Percentiles rank a stretch among this genome's conserved stretches.
phyloP scores from a whole-genome alignment of 2,113 vertebrate genomes.

The Mormoops blainvillei region DNA sequence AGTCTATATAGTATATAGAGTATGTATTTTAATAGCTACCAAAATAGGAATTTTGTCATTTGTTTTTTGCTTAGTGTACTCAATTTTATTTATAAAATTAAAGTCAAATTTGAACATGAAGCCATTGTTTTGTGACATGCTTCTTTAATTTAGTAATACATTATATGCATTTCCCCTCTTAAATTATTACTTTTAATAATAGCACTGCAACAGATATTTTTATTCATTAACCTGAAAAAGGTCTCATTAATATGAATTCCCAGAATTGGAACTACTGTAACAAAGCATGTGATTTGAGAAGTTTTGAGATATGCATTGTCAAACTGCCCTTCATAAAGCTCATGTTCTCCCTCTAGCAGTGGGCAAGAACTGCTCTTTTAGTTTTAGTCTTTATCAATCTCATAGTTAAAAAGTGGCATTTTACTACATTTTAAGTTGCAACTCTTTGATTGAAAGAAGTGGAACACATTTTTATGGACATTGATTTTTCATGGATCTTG shows the following conservation, averaged over 20 bases:
- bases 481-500: not conserved
- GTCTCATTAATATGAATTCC: not conserved
- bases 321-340: not conserved
- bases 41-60: not conserved
- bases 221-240: not conserved
- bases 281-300: no score
- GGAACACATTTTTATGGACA: no score
- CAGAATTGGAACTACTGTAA: no score
- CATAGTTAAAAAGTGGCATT: no score
- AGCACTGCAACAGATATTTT: not conserved
- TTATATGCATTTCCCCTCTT: not conserved
- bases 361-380: not conserved
- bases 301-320: not conserved
- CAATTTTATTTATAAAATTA: not conserved
- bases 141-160: not conserved
- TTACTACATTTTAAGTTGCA: not conserved
- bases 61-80: not conserved
- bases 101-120: not conserved
- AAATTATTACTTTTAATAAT: not conserved
- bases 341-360: accelerated
- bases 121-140: not conserved
- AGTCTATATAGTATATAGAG: not conserved
- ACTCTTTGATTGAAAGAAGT: not conserved
- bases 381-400: not conserved
- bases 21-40: not conserved